Evolutionary conservation across 53 echinoderm and acorn worm genomes (phyloP).

Genomic region (Apostichopus leukothele): DNA sequence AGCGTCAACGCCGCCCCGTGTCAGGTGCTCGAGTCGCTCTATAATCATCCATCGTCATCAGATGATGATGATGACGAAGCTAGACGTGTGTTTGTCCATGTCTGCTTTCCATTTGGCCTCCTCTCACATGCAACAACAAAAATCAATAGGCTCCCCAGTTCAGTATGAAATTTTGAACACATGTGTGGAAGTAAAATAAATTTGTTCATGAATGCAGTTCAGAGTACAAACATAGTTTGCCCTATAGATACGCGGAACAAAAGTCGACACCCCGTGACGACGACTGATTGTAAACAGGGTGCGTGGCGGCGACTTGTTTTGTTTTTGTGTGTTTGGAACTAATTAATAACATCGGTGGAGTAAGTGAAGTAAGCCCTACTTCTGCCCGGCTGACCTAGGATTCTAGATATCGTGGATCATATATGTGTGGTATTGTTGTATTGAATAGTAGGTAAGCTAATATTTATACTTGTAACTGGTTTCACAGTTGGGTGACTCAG

Average conservation of each 20-base stretch:
- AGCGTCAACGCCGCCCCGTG: neutral
- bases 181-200: too few species aligned
- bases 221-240: neutral
- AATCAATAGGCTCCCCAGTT: neutral
- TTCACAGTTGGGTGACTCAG: neutral
- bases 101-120: neutral
- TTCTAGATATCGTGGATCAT: too few species aligned
- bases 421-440: too few species aligned
- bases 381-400: too few species aligned
- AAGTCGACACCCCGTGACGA: neutral
- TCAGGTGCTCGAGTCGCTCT: neutral
- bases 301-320: neutral
- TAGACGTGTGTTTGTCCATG: neutral
- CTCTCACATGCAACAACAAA: neutral
- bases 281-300: neutral
- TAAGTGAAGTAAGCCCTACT: too few species aligned
- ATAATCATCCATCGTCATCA: neutral
- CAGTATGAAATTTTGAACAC: neutral
- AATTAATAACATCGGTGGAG: too few species aligned
- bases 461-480: too few species aligned
- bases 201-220: too few species aligned
- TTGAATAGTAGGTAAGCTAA: too few species aligned
- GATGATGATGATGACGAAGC: neutral
- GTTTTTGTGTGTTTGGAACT: too few species aligned
- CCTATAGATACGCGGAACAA: neutral